Evolutionary conservation across 23 tunicate genomes (phyloP).

Genomic region (Trididemnum nubilum): DNA sequence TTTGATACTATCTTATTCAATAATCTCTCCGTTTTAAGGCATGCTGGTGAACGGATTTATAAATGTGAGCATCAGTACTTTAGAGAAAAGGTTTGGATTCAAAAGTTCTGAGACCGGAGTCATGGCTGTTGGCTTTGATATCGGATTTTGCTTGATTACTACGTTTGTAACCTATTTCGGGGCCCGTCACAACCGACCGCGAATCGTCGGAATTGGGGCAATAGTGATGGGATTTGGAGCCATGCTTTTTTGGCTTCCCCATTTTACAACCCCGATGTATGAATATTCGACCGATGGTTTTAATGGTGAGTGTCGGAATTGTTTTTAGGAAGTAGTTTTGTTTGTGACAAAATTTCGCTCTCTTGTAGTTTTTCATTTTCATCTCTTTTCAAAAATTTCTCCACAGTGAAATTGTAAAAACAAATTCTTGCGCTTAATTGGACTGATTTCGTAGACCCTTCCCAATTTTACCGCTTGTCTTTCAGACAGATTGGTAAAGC

Average conservation of each 20-base stretch:
- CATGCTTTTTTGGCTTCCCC: slow-evolving; percentile 76
- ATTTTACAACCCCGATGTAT: slow-evolving; percentile 75
- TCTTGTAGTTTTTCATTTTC: too few species aligned
- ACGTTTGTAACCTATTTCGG: slow-evolving; percentile 92
- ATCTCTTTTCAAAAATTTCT: too few species aligned
- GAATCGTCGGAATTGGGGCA: slow-evolving; percentile 56
- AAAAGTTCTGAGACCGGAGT: slow-evolving; percentile 83
- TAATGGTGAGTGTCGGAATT: not conserved
- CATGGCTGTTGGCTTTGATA: slow-evolving; percentile 84
- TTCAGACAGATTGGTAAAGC: too few species aligned
- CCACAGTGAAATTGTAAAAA: too few species aligned
- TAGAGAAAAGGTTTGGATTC: slow-evolving; percentile 90
- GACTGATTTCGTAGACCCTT: too few species aligned
- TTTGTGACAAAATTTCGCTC: too few species aligned
- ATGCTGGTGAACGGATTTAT: slow-evolving; percentile 95
- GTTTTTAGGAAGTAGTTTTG: too few species aligned
- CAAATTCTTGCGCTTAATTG: too few species aligned
- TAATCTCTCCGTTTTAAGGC: slow-evolving; percentile 33
- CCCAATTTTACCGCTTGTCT: too few species aligned
- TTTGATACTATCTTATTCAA: not conserved
- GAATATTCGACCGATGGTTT: slow-evolving; percentile 46
- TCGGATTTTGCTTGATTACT: slow-evolving; percentile 77
- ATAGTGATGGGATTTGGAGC: slow-evolving; percentile 78
- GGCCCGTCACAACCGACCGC: slow-evolving; percentile 57
- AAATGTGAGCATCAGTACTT: slow-evolving; percentile 82